A percentile compares a stretch with the other conserved stretches of the same genome.
Evolutionary conservation across 2,797 vertebrate species (phyloP).

Genomic region (Macroramphosus scolopax): DNA sequence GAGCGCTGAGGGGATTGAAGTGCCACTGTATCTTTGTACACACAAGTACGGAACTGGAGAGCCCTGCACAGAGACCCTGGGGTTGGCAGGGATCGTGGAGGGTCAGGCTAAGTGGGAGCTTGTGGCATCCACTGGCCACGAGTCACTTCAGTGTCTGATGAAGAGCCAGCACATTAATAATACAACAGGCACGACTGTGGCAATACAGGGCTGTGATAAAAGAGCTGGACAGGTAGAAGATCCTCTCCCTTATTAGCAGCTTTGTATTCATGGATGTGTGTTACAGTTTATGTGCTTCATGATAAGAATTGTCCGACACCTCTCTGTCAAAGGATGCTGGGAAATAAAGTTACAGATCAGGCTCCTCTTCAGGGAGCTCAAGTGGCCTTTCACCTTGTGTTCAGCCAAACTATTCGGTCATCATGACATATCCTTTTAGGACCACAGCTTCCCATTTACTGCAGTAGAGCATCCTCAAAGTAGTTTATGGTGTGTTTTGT

Average conservation of each 20-base stretch:
- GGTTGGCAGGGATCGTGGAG: constrained; percentile 10
- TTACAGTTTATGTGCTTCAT: no score
- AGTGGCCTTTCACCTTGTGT: constrained; percentile 31
- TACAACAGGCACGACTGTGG: constrained; percentile 36
- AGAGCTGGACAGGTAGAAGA: no score
- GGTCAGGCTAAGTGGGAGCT: constrained; percentile 32
- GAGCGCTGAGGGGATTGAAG: constrained; percentile 25
- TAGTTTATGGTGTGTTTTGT: no score
- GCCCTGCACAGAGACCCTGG: constrained; percentile 10
- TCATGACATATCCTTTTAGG: constrained; percentile 34
- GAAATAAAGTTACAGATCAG: constrained; percentile 1
- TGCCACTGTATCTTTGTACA: constrained; percentile 23
- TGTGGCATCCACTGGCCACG: constrained; percentile 39
- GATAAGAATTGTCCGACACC: no score
- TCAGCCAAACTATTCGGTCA: constrained; percentile 15
- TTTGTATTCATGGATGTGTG: no score
- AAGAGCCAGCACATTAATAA: constrained; percentile 59
- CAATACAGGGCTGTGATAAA: constrained; percentile 37
- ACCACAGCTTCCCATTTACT: constrained; percentile 9
- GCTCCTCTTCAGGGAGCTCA: constrained; percentile 9
- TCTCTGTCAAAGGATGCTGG: neutral
- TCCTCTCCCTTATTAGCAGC: no score
- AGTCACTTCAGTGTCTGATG: constrained; percentile 34
- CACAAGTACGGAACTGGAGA: constrained; percentile 7
- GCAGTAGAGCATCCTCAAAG: no score